Base-by-base conservation (phyloP, 2,888 invertebrate species). In the Piscicola geometra region DNA sequence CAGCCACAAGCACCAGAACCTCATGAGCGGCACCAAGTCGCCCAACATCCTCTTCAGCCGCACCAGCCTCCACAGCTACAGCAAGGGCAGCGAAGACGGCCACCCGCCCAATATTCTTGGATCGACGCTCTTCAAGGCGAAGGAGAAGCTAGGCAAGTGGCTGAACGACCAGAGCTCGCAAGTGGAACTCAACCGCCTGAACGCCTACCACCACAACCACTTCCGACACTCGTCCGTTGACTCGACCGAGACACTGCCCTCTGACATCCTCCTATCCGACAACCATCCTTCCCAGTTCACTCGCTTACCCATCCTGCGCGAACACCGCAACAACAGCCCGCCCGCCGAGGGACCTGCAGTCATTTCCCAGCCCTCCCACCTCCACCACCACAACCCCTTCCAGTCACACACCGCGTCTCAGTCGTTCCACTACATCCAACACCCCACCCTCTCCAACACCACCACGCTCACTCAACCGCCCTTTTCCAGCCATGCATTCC, bases 1-100 rank as follows among this genome's bases (percentile, higher is more conserved):
- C 72, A 77, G 75, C 5, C 76, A 74, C 64, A 74, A 72, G 32
- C 68, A 77, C 74, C 78, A 79, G 64, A 78, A 79, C 66, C 75
- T 77, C 30, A 76, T 78, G 76, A 76, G 77, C 32, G 77, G 76
- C 60, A 78, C 66, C 66, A 76, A 74, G 41, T 75, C 76, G 28
- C 76, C 75, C 36, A 50, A 70, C 32, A 71, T 74, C 35, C 56
- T 76, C 47, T 60, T 77, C 21, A 76, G 76, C 25, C 71, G 75
- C 33, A 76, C 68, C 41, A 78, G 77, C 32, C 76, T 78, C 21
- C 76, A 77, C 64, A 77, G 76, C 35, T 76, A 67, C 47, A 60
- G 75, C 32, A 74, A 77, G 60, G 72, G 72, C 36, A 35, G 32
- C 33, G 73, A 74, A 21, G 75, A 66, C 15, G 30, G 52, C n/a